Conservation (phyloP, 2,888 invertebrate genomes). For the Acleris sparsana region DNA sequence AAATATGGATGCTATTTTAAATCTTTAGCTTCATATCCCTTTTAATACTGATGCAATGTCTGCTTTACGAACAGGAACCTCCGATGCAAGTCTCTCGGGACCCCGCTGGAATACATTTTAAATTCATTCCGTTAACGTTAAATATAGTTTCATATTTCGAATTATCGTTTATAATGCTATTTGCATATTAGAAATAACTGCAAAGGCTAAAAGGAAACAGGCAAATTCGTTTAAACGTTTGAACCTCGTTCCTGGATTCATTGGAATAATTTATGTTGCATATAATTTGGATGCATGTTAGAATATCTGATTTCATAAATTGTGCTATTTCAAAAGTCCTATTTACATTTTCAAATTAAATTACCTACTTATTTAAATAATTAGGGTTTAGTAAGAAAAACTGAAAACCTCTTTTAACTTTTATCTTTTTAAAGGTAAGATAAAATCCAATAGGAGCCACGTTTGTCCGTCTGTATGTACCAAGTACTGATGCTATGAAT, state of each 20-base stretch:
- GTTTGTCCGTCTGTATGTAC: too few relatives aligned
- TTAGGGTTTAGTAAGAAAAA: too few relatives aligned
- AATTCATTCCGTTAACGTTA: slow-evolving; percentile 16
- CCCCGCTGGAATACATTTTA: slow-evolving; percentile 18
- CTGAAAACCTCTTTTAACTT: too few relatives aligned
- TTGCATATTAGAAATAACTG: slow-evolving; percentile 27
- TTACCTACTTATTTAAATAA: too few relatives aligned
- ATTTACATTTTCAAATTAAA: too few relatives aligned
- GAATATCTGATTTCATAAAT: too few relatives aligned
- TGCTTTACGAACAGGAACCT: background rate
- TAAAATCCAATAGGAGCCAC: too few relatives aligned
- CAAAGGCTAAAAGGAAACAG: background rate
- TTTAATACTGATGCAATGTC: slow-evolving; percentile 5
- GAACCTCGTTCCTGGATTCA: background rate
- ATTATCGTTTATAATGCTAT: slow-evolving; percentile 24
- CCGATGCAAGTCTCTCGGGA: slow-evolving; percentile 7
- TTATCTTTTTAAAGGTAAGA: too few relatives aligned
- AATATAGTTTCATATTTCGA: slow-evolving; percentile 28
- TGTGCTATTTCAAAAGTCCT: too few relatives aligned
- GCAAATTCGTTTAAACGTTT: slow-evolving; percentile 4
- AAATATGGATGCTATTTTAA: too few relatives aligned
- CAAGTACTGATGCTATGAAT: too few relatives aligned
- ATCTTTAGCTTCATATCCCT: background rate
- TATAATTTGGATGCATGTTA: too few relatives aligned
- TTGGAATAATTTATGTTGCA: background rate